These are phyloP conservation scores for Orgyia antiqua DNA, from an alignment of 2,888 invertebrate genomes.

Conservation along the genomic window DNA sequence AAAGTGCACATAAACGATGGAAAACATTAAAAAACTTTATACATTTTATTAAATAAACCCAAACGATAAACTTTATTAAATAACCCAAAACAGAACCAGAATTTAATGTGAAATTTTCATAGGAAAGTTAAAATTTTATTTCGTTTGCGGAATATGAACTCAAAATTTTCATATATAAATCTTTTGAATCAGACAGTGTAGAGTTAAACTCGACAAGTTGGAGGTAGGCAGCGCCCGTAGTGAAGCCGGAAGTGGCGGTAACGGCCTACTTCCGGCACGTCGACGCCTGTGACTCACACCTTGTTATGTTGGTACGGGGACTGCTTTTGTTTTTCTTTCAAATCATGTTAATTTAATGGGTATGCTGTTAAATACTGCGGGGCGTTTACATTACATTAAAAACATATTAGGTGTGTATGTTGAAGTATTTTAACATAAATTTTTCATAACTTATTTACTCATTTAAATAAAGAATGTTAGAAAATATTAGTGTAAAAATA, in stretches of 20 bases:
- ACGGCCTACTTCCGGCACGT: constrained; percentile 54
- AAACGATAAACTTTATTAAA: constrained; percentile 1
- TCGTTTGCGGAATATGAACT: background rate
- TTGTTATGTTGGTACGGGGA: constrained; percentile 23
- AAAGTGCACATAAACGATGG: background rate
- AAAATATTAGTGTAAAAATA: too few relatives aligned
- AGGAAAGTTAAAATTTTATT: background rate
- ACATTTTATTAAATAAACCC: too few relatives aligned
- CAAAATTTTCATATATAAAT: constrained; percentile 20
- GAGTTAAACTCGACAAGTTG: constrained; percentile 39
- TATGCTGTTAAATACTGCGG: too few relatives aligned
- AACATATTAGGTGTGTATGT: too few relatives aligned
- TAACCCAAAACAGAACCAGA: background rate
- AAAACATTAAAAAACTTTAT: too few relatives aligned
- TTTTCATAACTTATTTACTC: too few relatives aligned
- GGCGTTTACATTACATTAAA: too few relatives aligned
- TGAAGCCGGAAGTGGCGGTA: constrained; percentile 45
- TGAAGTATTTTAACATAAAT: too few relatives aligned
- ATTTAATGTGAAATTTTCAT: background rate
- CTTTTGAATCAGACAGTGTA: constrained; percentile 22
- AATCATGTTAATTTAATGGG: constrained; percentile 23
- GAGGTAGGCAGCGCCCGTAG: constrained; percentile 43
- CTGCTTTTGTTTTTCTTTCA: constrained; percentile 24
- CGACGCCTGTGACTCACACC: constrained; percentile 34
- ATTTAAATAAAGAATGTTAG: too few relatives aligned